Base-by-base conservation (phyloP, 2,797 vertebrate species). In the Heliangelus exortis region DNA sequence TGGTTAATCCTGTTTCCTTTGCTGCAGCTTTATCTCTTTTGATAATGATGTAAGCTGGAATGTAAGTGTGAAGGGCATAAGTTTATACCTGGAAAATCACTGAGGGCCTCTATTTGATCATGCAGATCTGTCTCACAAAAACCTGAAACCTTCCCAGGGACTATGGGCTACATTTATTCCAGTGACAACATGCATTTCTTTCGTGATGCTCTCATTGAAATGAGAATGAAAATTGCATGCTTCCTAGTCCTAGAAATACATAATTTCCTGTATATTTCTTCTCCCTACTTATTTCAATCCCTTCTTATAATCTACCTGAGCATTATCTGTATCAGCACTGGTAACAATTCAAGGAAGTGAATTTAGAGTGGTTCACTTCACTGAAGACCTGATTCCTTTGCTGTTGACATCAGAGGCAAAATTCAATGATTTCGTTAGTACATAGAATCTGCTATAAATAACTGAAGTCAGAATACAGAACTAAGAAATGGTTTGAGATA, bases 1-100 rank as follows among this genome's bases (percentile, higher is more conserved):
- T 92, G 80, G 90, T 90, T 97, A 97, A 96, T 94, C 95, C 95
- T 95, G 93, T 93, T 97, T 94, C 91, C 82, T 94, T 94, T 95
- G 87, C 92, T 95, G 82, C 80, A 72, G 48, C 87, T 94, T 96
- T 96, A 94, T 96, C 95, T 96, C 82, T 94, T 96, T 94, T 95
- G 93, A 94, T 96, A 94, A 87, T 96, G 91, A 95, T 95, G 84
- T 91, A 92, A 95, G 83, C 74, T 81, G 94, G 77, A 92, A 96
- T 94, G 47, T 76, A 94, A 96, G 94, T 93, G 95, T 97, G 96
- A 97, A 97, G 96, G 97, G 77, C 95, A 95, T 51, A 88, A 51
- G 74, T 85, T 91, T 94, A 94, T 85, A 89, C 84, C 66, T 93
- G 86, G 80, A 94, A 97, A 96, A 97, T 95, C 87, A 93, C 90